phyloP scores from a whole-genome alignment of 2,797 vertebrate genomes.

The Squalus acanthias region DNA sequence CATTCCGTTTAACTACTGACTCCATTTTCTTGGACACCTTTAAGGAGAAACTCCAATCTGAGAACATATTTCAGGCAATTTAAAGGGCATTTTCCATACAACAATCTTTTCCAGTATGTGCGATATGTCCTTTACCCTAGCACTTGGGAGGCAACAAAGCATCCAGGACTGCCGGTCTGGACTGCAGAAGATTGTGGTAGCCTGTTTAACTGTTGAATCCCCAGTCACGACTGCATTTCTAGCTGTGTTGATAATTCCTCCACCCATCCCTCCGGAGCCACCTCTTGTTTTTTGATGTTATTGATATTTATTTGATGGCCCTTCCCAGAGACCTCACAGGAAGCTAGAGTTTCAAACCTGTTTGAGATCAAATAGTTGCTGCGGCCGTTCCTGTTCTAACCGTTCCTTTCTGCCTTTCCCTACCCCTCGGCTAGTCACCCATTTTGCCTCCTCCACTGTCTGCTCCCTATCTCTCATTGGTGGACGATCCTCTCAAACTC shows the following conservation, averaged over 20 bases:
- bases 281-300: neutral
- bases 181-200: neutral
- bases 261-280: neutral
- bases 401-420: neutral
- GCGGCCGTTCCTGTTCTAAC: neutral
- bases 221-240: neutral
- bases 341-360: neutral
- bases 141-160: neutral
- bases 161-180: neutral
- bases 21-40: neutral
- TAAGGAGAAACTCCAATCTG: neutral
- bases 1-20: neutral
- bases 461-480: neutral
- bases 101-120: neutral
- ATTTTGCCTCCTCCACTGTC: neutral
- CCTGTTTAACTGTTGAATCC: neutral
- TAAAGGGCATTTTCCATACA: neutral
- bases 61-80: neutral
- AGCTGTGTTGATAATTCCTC: neutral
- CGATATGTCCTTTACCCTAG: too few species aligned
- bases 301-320: neutral
- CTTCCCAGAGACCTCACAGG: neutral
- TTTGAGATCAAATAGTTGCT: neutral
- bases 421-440: neutral
- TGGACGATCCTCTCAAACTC: neutral